phyloP scores from a whole-genome alignment of 2,797 vertebrate genomes.

The Furcifer pardalis region DNA sequence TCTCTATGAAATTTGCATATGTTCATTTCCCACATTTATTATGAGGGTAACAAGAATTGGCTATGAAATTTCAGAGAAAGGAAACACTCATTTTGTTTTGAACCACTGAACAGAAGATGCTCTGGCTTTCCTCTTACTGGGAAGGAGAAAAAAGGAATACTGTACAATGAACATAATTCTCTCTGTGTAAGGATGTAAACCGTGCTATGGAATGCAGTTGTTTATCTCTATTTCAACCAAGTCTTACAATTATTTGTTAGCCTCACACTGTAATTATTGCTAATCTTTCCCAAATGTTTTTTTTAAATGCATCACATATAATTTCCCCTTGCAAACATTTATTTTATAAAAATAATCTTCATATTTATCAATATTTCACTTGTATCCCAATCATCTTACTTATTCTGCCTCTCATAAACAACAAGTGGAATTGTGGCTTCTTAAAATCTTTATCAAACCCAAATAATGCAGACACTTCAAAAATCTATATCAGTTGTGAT shows the following conservation, averaged over 20 bases:
- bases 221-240: background rate
- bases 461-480: conserved; percentile 17
- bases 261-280: background rate
- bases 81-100: background rate
- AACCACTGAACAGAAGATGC: background rate
- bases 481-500: background rate
- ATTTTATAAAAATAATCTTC: conserved; percentile 63
- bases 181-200: background rate
- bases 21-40: background rate
- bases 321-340: conserved; percentile 53
- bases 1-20: background rate
- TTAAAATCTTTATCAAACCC: conserved; percentile 47
- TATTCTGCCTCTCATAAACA: background rate
- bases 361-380: conserved; percentile 28
- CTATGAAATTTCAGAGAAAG: background rate
- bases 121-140: background rate
- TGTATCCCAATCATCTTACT: conserved; percentile 26
- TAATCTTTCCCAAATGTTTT: background rate
- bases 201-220: background rate
- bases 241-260: background rate
- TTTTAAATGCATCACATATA: background rate
- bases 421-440: conserved; percentile 36
- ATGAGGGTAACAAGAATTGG: background rate
- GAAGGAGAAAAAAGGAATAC: too few species aligned
- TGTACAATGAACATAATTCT: background rate